Base-by-base conservation (phyloP, 2,113 vertebrate species). In the Tor tambroides region DNA sequence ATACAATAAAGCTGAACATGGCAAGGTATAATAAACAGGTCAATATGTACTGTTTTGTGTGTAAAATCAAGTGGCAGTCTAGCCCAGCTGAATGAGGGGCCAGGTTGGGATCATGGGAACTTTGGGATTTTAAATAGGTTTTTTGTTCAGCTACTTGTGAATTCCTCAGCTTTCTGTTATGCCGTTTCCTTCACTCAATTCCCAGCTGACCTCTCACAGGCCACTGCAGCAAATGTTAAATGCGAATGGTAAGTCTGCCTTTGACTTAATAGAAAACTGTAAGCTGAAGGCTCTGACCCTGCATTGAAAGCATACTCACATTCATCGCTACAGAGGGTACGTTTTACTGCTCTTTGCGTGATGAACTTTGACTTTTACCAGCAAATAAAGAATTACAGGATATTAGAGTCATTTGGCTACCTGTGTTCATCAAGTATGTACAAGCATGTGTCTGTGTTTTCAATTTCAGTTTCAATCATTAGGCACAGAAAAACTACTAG, bases 21-120 rank as follows among this genome's bases (percentile, higher is more conserved):
- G 8, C 35, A 41, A 63, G 21, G 71, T 41, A 80, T 59, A 74
- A 84, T 67, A 8, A 79, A 94, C 93, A 92, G 93, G 91, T 94
- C 97, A 97, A 97, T 96, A 95, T 95, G 92, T 94, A 91, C 88
- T 93, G 93, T 95, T 95, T 94, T 95, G 95, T 94, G 94, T 93
- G 95, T 95, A 96, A 96, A 97, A 96, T 94, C 94, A 90, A 92
- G 95, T 95, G 96, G 94, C 95, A 96, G 96, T 95, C 92, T 92
- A 94, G 94, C 94, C 94, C 94, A 94, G 95, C 95, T 93, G 93
- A 94, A 95, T 94, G 95, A 94, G 96, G 94, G 96, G 95, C 94
- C 95, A 46, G 95, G 94, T 94, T 90, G 89, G 95, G 96, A 97
- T 96, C 96, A 95, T 97, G 97, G 96, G 97, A 98, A 98, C 95